A percentile compares a stretch with the other conserved stretches of the same genome.
These are phyloP conservation scores for Antedon mediterranea DNA, from an alignment of 53 echinoderm and acorn worm species.

Conservation along the genomic window DNA sequence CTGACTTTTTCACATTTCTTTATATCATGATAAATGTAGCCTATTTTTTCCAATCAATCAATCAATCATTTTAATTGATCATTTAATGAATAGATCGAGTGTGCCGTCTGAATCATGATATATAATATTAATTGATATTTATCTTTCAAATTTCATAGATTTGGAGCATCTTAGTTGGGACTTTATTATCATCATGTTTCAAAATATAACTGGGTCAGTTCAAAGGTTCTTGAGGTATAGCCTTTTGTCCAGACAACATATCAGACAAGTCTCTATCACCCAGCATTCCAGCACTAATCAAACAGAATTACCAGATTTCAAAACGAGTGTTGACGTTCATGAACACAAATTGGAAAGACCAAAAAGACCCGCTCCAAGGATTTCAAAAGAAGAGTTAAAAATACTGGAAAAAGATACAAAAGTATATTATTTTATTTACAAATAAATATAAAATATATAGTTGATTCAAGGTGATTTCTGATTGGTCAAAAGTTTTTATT, in stretches of 20 bases:
- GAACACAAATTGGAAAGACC: constrained; percentile 44
- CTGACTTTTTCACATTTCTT: too few relatives aligned
- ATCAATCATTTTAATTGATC: too few relatives aligned
- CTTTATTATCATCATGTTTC: background rate
- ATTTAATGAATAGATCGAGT: too few relatives aligned
- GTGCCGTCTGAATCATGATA: too few relatives aligned
- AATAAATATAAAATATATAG: too few relatives aligned
- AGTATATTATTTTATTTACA: background rate
- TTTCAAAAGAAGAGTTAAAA: background rate
- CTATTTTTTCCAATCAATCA: too few relatives aligned
- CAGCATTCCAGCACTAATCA: background rate
- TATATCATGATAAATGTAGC: too few relatives aligned
- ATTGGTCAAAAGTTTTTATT: too few relatives aligned
- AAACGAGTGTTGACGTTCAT: constrained; percentile 49
- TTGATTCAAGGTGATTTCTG: too few relatives aligned
- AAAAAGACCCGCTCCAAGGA: background rate
- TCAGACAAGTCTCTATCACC: background rate
- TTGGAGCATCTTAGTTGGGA: too few relatives aligned
- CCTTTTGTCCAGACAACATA: background rate
- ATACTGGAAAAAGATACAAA: background rate
- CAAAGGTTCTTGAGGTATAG: background rate
- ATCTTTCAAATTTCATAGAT: too few relatives aligned
- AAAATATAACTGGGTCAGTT: background rate
- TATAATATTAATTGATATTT: too few relatives aligned
- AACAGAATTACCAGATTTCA: constrained; percentile 36